Base-by-base conservation (phyloP, 2,113 vertebrate genomes). In the Psettodes erumei region DNA sequence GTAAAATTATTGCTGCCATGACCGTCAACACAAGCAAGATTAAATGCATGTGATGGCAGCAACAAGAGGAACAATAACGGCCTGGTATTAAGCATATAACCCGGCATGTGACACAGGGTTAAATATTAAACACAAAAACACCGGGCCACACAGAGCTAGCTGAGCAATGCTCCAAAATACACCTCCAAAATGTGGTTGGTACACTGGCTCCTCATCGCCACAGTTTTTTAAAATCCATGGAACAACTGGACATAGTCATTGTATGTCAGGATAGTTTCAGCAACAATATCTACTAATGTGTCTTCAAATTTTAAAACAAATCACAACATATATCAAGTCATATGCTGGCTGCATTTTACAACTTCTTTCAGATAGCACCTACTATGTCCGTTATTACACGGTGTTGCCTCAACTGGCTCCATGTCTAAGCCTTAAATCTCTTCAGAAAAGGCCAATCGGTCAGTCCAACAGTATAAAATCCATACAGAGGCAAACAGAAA, bases 1-100 rank as follows among this genome's bases (percentile, higher is more conserved):
- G 53, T 58, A 25, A 81, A 75, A 83, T 77, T 32, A 88, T 78
- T 79, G 67, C 75, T 62, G 66, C 48, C 43, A 58, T 48, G 56
- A 81, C 82, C 78, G 82, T 87, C 81, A 85, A 83, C 71, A 83
- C 53, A 18, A 64, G 18, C 18, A 67, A 86, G 86, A 90, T 88
- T 67, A 83, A 91, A 79, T 28, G 45, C 76, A 77, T 71, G 62
- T 62, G 54, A 75, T 81, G 68, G 68, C 76, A 55, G 54, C 54
- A 79, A 23, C 77, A 83, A 91, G 80, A 76, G 77, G 75, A 81
- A 72, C 80, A 72, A 86, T 59, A 79, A 72, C 50, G 51, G 67
- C 40, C 42, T 53, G 18, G 19, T 23, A 84, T 40, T 25, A 28
- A 79, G 56, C 5, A 64, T 60, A 58, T 79, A 58, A 71, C 30